Percentiles rank a stretch among this genome's conserved stretches.
These are phyloP conservation scores for Nasonia giraulti DNA, from an alignment of 1,140 invertebrate genomes.

Conservation along the genomic window DNA sequence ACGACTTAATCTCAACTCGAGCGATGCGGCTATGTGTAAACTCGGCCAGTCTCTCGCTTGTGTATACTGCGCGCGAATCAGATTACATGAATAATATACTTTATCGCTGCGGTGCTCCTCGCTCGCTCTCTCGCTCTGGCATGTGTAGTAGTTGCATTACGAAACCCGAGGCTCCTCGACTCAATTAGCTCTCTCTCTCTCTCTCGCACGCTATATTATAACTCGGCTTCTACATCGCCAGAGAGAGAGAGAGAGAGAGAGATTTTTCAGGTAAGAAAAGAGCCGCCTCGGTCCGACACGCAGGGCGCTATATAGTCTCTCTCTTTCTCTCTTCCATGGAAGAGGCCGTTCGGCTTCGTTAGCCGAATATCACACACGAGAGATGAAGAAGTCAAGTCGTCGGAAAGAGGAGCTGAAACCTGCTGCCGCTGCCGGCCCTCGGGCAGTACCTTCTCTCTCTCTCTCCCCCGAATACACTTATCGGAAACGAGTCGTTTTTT, in stretches of 20 bases:
- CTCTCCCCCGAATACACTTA: background rate
- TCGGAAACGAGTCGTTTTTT: background rate
- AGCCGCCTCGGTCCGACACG: slow-evolving; percentile 73
- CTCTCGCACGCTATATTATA: background rate
- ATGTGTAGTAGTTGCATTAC: background rate
- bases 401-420: slow-evolving; percentile 11
- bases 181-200: slow-evolving; percentile 51
- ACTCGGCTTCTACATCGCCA: background rate
- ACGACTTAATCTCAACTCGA: slow-evolving; percentile 25
- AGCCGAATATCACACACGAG: background rate
- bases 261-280: slow-evolving; percentile 70
- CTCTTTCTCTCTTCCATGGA: background rate
- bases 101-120: slow-evolving; percentile 40
- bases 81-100: slow-evolving; percentile 24
- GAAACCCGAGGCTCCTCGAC: slow-evolving; percentile 56
- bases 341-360: slow-evolving; percentile 11
- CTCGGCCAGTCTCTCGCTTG: background rate
- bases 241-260: no score
- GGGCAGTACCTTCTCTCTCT: slow-evolving; percentile 4
- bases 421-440: background rate
- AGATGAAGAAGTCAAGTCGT: slow-evolving; percentile 60
- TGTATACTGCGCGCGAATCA: background rate
- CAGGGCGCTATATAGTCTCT: slow-evolving; percentile 67
- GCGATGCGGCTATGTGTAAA: background rate
- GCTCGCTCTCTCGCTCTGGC: background rate